Evolutionary conservation across 2,888 invertebrate species (phyloP), one percentile per base, ranked within the genome.

Genomic region (Teinopalpus imperialis): DNA sequence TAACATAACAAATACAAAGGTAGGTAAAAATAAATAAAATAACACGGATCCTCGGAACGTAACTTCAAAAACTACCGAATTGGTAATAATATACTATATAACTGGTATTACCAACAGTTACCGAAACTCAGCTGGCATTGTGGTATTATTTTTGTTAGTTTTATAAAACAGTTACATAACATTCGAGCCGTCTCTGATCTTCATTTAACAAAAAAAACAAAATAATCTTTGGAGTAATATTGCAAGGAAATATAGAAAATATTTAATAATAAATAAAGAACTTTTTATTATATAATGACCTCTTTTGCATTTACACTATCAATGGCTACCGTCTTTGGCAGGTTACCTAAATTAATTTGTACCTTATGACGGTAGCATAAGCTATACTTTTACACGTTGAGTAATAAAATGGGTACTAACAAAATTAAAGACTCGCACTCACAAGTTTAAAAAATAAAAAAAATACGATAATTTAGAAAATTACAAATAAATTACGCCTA

Each of bases 181-280:
- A 46, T 41, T 36, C 46, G 41, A 46, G 46, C 35, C 7, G 35
- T 36, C 16, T 27, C 21, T 20, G n/a, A 13, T 29, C 27, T 29
- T 24, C 31, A 31, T 18, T 36, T 31, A 34, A 21, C 13, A 41
- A 23, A 34, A 30, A 42, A 49, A 59, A 59, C 54, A 55, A 59
- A 60, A 46, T 52, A 53, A 61, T 74, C 75, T 74, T 74, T 73
- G 74, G 74, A 59, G 58, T 43, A 52, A 62, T 69, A 74, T 73
- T 71, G 66, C 70, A 50, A 49, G 54, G 53, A 43, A 59, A 51
- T 42, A 47, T 46, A 58, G 51, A 53, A 51, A 56, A 62, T 55
- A 47, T 31, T 31, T 34, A 43, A 39, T 39, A 27, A 48, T 51
- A 51, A 48, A 48, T 53, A 41, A 50, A 53, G 47, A 20, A 21